Evolutionary conservation across 2,888 invertebrate species (phyloP).

Genomic region (Orgyia antiqua): DNA sequence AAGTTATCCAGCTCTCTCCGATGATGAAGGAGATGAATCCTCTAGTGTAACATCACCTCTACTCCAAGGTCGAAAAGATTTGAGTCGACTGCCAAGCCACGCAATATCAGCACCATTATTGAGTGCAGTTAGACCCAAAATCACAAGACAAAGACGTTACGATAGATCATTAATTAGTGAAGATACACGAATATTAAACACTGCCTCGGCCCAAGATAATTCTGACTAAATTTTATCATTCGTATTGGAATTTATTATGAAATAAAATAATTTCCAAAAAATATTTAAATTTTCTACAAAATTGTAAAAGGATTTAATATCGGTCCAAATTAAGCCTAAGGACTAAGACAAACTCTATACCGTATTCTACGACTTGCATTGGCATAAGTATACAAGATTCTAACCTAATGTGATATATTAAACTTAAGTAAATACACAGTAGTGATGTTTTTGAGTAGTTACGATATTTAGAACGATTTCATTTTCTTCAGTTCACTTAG

Average conservation of each 20-base stretch:
- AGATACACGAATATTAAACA: constrained; percentile 62
- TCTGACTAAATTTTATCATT: constrained; percentile 48
- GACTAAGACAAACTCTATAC: too few species aligned
- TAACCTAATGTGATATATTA: constrained; percentile 74
- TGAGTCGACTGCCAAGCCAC: constrained; percentile 49
- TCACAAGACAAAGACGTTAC: constrained; percentile 65
- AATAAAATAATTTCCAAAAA: too few species aligned
- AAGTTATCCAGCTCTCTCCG: constrained; percentile 77
- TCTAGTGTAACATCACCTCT: constrained; percentile 82
- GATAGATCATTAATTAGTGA: constrained; percentile 64
- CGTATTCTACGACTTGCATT: too few species aligned
- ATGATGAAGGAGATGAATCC: constrained; percentile 79
- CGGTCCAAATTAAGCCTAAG: too few species aligned
- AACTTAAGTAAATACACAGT: constrained; percentile 45
- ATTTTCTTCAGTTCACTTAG: constrained; percentile 51
- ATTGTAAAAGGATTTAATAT: too few species aligned
- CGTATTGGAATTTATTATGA: too few species aligned
- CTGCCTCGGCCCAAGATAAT: constrained; percentile 59
- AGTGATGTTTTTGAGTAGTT: constrained; percentile 41
- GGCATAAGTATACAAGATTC: constrained; percentile 62
- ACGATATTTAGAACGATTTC: constrained; percentile 29
- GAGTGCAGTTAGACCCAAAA: constrained; percentile 67
- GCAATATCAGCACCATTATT: constrained; percentile 67
- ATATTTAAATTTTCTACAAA: too few species aligned
- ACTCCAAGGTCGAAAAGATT: constrained; percentile 65